Conservation (phyloP, 2,113 vertebrate species). For the Tragelaphus imberbis region DNA sequence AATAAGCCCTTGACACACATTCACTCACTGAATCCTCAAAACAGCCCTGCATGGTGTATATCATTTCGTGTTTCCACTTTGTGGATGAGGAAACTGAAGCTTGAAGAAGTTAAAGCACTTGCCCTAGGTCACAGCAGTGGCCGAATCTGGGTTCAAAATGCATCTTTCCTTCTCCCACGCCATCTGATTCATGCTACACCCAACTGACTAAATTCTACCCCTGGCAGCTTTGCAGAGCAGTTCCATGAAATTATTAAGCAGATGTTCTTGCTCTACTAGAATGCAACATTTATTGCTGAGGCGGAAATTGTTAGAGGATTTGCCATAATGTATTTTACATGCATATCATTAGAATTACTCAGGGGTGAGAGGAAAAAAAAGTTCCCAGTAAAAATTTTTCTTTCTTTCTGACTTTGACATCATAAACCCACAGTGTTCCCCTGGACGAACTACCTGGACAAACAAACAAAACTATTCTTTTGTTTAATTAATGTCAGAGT, state of each 20-base stretch:
- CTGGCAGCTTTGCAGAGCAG: constrained; percentile 54
- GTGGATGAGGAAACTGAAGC: background rate
- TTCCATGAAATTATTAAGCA: constrained; percentile 76
- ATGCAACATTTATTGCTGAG: constrained; percentile 74
- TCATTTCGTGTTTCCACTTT: background rate
- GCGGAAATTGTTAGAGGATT: constrained; percentile 71
- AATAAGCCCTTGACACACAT: background rate
- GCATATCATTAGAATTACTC: constrained; percentile 62
- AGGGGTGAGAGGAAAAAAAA: constrained; percentile 49
- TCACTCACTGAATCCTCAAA: background rate
- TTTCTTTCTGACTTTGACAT: constrained; percentile 72
- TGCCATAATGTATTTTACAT: constrained; percentile 77
- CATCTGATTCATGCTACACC: background rate
- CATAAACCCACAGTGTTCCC: constrained; percentile 60
- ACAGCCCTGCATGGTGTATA: no score
- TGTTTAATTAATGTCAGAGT: constrained; percentile 61
- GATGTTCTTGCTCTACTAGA: constrained; percentile 76
- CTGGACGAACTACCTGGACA: constrained; percentile 16
- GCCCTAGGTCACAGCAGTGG: background rate
- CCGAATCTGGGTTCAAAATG: background rate
- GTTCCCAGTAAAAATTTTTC: constrained; percentile 56
- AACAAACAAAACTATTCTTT: background rate
- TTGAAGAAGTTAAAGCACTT: background rate
- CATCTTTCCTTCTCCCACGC: constrained; percentile 3
- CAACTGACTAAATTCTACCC: constrained; percentile 40